These are phyloP conservation scores for Phoxinus phoxinus DNA, from an alignment of 2,113 vertebrate genomes.

Conservation along the genomic window DNA sequence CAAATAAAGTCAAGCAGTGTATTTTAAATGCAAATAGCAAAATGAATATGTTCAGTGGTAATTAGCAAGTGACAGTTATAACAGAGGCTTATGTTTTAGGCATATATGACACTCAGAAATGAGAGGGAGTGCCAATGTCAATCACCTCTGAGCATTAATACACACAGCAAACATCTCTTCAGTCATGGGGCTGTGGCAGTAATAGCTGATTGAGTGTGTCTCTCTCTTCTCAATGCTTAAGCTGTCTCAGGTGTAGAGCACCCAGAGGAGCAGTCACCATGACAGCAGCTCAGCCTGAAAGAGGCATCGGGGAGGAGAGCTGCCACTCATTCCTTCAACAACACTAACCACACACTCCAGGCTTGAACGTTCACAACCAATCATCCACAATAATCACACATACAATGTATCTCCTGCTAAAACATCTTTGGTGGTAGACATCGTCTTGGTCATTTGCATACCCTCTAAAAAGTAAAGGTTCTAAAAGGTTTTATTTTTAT, in stretches of 20 bases:
- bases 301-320: conserved; percentile 30
- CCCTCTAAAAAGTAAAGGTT: no score
- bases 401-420: background rate
- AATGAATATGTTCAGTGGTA: background rate
- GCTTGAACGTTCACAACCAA: background rate
- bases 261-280: conserved; percentile 20
- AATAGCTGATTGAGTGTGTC: conserved; percentile 5
- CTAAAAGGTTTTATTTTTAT: no score
- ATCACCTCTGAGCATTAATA: background rate
- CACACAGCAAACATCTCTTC: conserved; percentile 2
- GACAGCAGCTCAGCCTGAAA: conserved; percentile 48
- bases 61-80: conserved; percentile 23
- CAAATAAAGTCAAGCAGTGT: background rate
- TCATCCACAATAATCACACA: background rate
- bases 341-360: conserved; percentile 38
- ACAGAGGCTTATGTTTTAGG: conserved; percentile 1
- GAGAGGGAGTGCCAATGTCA: background rate
- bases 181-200: background rate
- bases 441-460: no score
- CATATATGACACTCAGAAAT: background rate
- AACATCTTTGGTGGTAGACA: background rate
- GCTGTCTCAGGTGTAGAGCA: conserved; percentile 18
- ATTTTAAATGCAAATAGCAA: background rate
- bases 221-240: conserved; percentile 20
- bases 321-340: conserved; percentile 39